Evolutionary conservation across 2,797 vertebrate genomes (phyloP).

Genomic region (Melanogrammus aeglefinus): DNA sequence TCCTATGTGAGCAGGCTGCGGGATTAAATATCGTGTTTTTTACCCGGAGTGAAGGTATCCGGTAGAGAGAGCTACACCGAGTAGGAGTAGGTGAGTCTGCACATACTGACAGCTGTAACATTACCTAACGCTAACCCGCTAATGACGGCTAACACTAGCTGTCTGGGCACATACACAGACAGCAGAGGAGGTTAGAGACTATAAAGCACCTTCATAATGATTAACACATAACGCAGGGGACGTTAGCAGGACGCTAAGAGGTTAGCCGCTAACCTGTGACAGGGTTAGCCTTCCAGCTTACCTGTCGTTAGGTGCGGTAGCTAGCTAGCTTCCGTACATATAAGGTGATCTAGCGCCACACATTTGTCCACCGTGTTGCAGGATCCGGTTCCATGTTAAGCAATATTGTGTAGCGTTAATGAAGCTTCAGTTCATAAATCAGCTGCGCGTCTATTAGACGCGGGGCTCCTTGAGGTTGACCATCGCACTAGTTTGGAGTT

Average conservation of each 20-base stretch:
- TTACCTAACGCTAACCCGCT: constrained; percentile 5
- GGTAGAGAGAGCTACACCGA: constrained; percentile 21
- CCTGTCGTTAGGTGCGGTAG: constrained; percentile 11
- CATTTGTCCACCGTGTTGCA: neutral
- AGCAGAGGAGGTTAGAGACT: too few species aligned
- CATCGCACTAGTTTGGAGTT: neutral
- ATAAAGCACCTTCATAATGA: too few species aligned
- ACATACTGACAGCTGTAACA: constrained; percentile 40
- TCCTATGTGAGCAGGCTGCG: neutral
- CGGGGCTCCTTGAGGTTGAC: neutral
- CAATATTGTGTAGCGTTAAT: neutral
- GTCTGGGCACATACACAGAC: neutral
- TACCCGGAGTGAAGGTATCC: constrained; percentile 27
- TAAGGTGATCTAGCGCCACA: neutral
- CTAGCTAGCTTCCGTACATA: constrained; percentile 38
- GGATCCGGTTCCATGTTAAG: constrained; percentile 6
- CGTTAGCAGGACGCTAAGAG: neutral
- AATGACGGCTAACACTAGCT: constrained; percentile 30
- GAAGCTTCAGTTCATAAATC: neutral
- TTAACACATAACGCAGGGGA: neutral
- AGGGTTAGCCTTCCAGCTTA: neutral
- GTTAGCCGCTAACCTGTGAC: neutral
- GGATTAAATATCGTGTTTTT: constrained; percentile 21
- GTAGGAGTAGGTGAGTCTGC: constrained; percentile 50
- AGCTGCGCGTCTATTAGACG: neutral